Conservation (phyloP, 2,888 invertebrate genomes). For the Andrena trimmerana region DNA sequence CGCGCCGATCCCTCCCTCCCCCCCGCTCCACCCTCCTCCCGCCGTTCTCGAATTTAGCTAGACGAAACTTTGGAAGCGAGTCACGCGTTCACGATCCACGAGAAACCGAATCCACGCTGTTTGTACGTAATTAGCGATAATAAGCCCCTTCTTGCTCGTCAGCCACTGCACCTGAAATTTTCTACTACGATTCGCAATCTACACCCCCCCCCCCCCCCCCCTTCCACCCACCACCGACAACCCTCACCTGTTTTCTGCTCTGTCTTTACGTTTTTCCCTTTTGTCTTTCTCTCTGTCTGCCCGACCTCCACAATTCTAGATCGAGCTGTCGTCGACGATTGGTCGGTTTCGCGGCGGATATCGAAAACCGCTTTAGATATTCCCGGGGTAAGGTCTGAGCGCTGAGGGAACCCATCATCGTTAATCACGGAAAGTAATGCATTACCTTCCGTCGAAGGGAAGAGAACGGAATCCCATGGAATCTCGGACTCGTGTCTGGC, state of each 20-base stretch:
- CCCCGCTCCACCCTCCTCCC: not conserved
- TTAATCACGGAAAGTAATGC: constrained; percentile 44
- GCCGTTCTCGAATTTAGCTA: not conserved
- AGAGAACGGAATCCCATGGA: not conserved
- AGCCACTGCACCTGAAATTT: constrained; percentile 81
- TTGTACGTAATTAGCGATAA: constrained; percentile 80
- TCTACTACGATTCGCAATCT: constrained; percentile 49
- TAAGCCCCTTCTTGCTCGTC: constrained; percentile 81
- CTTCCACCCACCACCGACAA: constrained; percentile 24
- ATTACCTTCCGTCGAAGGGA: not conserved
- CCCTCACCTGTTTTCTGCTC: constrained; percentile 31
- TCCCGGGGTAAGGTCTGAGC: constrained; percentile 11
- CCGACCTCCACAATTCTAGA: constrained; percentile 13
- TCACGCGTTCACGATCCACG: constrained; percentile 73
- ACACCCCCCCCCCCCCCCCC: constrained; percentile 10
- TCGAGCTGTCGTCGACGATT: constrained; percentile 38
- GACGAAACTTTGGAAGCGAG: constrained; percentile 32
- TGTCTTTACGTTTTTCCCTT: constrained; percentile 8
- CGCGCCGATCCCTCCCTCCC: too few relatives aligned
- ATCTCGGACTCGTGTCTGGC: not conserved
- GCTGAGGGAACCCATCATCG: constrained; percentile 41
- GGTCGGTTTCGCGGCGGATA: constrained; percentile 56
- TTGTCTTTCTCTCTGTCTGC: constrained; percentile 15
- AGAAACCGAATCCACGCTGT: constrained; percentile 75
- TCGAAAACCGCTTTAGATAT: constrained; percentile 55